These are phyloP conservation scores for Diplazon laetatorius DNA, from an alignment of 2,888 invertebrate species.

Conservation along the genomic window DNA sequence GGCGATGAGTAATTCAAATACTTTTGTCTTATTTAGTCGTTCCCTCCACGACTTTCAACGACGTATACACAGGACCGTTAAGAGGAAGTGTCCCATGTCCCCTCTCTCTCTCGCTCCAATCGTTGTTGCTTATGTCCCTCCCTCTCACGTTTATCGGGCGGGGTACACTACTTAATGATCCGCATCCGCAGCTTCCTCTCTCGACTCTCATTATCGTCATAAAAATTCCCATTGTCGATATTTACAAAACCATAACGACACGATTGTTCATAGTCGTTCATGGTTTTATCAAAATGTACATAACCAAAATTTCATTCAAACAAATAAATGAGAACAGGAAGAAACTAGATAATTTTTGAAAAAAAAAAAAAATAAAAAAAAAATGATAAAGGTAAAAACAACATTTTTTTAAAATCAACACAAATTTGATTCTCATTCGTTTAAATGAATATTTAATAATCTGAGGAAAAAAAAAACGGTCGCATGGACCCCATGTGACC, in stretches of 20 bases:
- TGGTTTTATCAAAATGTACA: background rate
- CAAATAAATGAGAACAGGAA: no score
- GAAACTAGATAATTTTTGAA: no score
- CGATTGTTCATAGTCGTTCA: background rate
- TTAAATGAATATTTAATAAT: background rate
- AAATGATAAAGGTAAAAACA: no score
- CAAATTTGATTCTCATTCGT: background rate
- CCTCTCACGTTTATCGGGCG: constrained; percentile 13
- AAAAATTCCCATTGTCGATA: constrained; percentile 51
- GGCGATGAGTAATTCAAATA: constrained; percentile 56
- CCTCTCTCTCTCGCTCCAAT: constrained; percentile 24
- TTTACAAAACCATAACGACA: constrained; percentile 11
- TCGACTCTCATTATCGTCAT: constrained; percentile 42
- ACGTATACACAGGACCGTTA: constrained; percentile 38
- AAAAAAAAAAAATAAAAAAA: no score
- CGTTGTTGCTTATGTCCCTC: constrained; percentile 20
- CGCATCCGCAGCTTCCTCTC: constrained; percentile 58
- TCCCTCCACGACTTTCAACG: constrained; percentile 3
- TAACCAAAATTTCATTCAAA: no score
- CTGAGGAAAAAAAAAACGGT: background rate
- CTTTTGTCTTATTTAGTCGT: constrained; percentile 44
- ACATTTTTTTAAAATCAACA: background rate
- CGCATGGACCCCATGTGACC: no score
- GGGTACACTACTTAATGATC: constrained; percentile 47
- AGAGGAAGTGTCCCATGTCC: constrained; percentile 36